Base-by-base conservation (phyloP, 2,888 invertebrate genomes). In the Watsonalla cultraria region DNA sequence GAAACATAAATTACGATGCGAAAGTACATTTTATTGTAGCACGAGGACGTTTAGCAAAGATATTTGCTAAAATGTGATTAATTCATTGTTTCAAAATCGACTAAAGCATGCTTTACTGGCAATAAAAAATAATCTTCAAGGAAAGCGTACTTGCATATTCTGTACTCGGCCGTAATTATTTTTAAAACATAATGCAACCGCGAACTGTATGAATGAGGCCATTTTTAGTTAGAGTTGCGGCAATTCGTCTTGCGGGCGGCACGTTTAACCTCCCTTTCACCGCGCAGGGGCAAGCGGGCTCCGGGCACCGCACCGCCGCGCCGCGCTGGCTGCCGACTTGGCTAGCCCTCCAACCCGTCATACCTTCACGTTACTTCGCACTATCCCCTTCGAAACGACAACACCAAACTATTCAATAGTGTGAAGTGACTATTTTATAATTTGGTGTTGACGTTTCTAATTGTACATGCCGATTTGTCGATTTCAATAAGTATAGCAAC, bases 221-320 rank as follows among this genome's bases (percentile, higher is more conserved):
- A 90, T 87, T 88, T 86, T 87, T 87, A 83, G 84, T 82, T 24
- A 73, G 79, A 80, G 86, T 88, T 89, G 85, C 78, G 65, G 84
- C 86, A 89, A 89, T 86, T 83, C 75, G 76, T 82, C 79, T 84
- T 82, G 77, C 74, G 70, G 72, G 75, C 78, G 76, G 78, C 76
- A 72, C 65, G 72, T 80, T 82, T 86, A 88, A 86, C 86, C 88
- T 88, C 80, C 89, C 89, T 90, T 88, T 90, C 89, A 90, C 90
- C 78, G 70, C 68, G 67, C 69, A 70, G 75, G 57, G 60, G 67
- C 68, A 42, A 11, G 66, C 70, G 64, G 64, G 60, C 64, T 64
- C 51, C 52, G 51, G 54, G 53, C 58, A 52, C 55, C 56, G 58
- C 58, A 24, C 24, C 24, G 24, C 60, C 62, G 59, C 60, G 52